Evolutionary conservation across 2,113 vertebrate genomes (phyloP), one percentile per base, ranked within the genome.

Genomic region (Mirounga angustirostris): DNA sequence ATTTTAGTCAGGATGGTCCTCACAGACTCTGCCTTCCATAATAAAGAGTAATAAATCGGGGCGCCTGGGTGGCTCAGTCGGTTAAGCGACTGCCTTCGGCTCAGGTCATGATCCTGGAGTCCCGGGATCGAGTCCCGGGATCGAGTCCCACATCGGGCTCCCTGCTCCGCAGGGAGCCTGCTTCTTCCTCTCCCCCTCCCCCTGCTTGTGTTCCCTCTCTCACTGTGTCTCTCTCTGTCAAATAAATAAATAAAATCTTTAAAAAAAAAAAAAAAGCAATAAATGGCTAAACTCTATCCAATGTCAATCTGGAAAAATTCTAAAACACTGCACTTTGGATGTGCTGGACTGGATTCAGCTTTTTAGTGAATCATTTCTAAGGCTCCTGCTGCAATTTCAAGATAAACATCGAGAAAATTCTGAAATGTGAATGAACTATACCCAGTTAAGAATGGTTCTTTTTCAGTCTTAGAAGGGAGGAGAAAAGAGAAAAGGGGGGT

Each of bases 1-100:
- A 94, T 59, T 89, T 97, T 79, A 93, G 89, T 91, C 69, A 96
- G 82, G 87, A 97, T 88, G 9, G 4, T 89, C 95, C 97, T 96
- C 80, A 94, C 58, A 97, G 69, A 81, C 36, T 81, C 30, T 79
- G 40, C 21, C 21, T 89, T 83, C 19, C 67, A 91, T 40, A 59
- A 91, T 79, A 91, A 80, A 89, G 65, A 97, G 21, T 91, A 76
- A 85, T 73, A 86, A 86, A 86, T 89, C 36, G 36, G 36, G 36
- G 36, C 36, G 36, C 36, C 36, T 36, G 36, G 36, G 36, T 36
- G 36, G 36, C 36, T 36, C 36, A 36, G 36, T 36, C 36, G 36
- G 36, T 36, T 36, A 36, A 36, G 36, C 36, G 36, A 36, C 36
- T 36, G 36, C 36, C 36, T 36, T 36, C 36, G 36, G 36, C 36